phyloP scores from a whole-genome alignment of 2,113 vertebrate genomes.

The Natator depressus region DNA sequence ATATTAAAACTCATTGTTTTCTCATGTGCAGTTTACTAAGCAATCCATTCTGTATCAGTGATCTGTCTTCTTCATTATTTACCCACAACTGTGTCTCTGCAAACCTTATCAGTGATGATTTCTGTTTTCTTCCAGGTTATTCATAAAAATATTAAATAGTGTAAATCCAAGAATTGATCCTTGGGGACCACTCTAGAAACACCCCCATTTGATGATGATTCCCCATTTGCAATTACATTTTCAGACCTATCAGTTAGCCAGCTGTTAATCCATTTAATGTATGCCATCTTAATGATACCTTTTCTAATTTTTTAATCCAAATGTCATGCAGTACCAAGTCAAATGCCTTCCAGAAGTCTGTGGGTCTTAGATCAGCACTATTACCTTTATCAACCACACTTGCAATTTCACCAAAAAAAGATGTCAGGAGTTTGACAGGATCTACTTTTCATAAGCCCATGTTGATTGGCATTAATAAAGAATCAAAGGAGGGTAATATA shows the following conservation, averaged over 20 bases:
- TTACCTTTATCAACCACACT: neutral
- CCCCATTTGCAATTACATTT: neutral
- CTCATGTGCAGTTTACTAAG: neutral
- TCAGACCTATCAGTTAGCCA: neutral
- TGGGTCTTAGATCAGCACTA: neutral
- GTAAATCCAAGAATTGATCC: neutral
- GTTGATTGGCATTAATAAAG: neutral
- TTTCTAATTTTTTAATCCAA: neutral
- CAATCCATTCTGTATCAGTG: neutral
- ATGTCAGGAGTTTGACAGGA: neutral
- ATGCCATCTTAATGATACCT: neutral
- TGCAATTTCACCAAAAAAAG: neutral
- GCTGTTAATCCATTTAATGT: neutral
- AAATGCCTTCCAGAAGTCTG: neutral
- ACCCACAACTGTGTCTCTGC: neutral
- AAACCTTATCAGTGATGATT: neutral
- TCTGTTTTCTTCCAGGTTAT: neutral
- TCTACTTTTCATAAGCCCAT: neutral
- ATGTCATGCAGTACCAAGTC: neutral
- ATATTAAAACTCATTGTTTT: neutral
- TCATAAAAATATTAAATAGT: neutral
- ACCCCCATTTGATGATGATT: neutral
- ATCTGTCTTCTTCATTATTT: neutral
- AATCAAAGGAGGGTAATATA: neutral
- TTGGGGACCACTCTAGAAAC: neutral